Base-by-base conservation (phyloP, 2,888 invertebrate genomes). In the Melanargia galathea region DNA sequence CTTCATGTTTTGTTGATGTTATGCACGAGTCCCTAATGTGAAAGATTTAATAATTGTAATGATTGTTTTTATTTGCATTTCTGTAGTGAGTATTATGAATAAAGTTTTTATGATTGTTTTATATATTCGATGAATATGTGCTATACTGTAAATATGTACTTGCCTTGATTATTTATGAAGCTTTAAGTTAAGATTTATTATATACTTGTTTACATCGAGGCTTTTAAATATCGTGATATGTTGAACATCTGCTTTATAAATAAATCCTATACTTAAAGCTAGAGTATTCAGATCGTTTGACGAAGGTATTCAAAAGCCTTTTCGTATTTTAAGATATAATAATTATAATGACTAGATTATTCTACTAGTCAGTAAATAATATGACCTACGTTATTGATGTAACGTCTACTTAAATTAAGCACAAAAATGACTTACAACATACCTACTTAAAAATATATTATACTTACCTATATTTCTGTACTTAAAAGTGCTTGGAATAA, bases 121-220 rank as follows among this genome's bases (percentile, higher is more conserved):
- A 82, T 81, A 83, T 82, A 82, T 82, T 80, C 76, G 75, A 75
- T 79, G 77, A 73, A 75, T 78, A 78, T 79, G 73, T 78, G 78
- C 73, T 76, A 77, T 81, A 81, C 78, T 89, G 90, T 90, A 90
- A 87, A 90, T 90, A 90, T 71, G 72, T 79, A 83, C 86, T 87
- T 89, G 81, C 79, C 82, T 74, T 75, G 75, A 75, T 76, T 78
- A 87, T 88, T 89, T 89, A 89, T 89, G 79, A 83, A 76, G 82
- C 83, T 68, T 58, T 70, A 69, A 65, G 77, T 73, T 75, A 81
- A 81, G 78, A 75, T 78, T 83, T 55, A 11, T 20, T 33, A 13
- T 33, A 57, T 46, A 45, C 57, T 45, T 52, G 20, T 54, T 54
- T 54, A 45, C 43, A 57, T 22, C 33, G 30, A 45, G 20, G 57